Percentiles rank a stretch among this genome's conserved stretches.
Evolutionary conservation across 2,888 invertebrate genomes (phyloP).

Genomic region (Phengaris alcon): DNA sequence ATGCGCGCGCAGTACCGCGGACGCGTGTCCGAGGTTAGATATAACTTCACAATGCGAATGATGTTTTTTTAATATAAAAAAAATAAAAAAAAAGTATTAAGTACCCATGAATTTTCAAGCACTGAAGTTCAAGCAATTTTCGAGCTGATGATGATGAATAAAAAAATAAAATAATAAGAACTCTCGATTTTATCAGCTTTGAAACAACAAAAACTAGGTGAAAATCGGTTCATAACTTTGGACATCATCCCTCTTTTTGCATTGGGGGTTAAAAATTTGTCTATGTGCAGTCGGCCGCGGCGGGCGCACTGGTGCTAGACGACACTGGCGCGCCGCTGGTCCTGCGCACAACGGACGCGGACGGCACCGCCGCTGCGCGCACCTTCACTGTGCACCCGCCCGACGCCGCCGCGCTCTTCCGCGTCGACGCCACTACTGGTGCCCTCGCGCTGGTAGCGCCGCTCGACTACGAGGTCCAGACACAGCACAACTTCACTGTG

Average conservation of each 20-base stretch:
- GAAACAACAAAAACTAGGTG: too few relatives aligned
- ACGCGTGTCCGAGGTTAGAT: conserved; percentile 82
- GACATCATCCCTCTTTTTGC: too few relatives aligned
- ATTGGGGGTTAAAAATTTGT: neutral
- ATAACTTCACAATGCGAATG: too few relatives aligned
- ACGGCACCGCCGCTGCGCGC: conserved; percentile 90
- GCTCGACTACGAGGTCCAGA: conserved; percentile 88
- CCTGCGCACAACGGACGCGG: conserved; percentile 89
- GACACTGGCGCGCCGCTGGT: conserved; percentile 85
- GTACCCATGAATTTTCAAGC: too few relatives aligned
- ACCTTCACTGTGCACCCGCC: conserved; percentile 92
- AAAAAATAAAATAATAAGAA: too few relatives aligned
- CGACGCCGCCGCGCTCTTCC: conserved; percentile 87
- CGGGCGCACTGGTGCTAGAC: conserved; percentile 50
- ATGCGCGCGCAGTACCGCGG: conserved; percentile 83
- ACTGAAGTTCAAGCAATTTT: too few relatives aligned
- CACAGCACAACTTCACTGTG: conserved; percentile 88
- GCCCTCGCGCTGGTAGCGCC: conserved; percentile 87
- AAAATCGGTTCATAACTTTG: too few relatives aligned
- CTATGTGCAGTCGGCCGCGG: conserved; percentile 33
- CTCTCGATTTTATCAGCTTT: too few relatives aligned
- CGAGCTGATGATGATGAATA: too few relatives aligned
- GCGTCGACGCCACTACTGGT: conserved; percentile 92
- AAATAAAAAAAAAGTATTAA: too few relatives aligned
- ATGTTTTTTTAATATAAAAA: too few relatives aligned